A percentile compares a stretch with the other conserved stretches of the same genome.
Conservation (phyloP, 2,113 vertebrate species). For the Cinclus cinclus region DNA sequence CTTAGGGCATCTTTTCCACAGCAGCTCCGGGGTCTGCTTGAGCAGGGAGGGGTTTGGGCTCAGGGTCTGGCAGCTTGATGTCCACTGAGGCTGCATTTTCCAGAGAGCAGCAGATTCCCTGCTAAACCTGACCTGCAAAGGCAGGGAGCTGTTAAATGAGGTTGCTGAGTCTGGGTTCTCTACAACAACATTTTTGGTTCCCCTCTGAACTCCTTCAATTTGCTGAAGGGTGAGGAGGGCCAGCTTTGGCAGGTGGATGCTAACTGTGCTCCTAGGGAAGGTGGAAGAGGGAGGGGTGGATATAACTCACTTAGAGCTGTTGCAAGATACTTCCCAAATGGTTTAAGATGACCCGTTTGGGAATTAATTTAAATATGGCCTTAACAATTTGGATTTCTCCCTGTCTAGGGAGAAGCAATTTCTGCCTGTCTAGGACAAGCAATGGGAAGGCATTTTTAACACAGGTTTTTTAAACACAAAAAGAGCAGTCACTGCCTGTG, state of each 20-base stretch:
- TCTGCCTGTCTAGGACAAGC: background rate
- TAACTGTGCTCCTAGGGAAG: background rate
- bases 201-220: background rate
- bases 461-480: background rate
- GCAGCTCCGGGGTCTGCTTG: background rate
- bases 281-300: background rate
- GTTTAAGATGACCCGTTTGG: background rate
- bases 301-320: background rate
- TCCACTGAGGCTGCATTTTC: background rate
- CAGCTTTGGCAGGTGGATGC: background rate
- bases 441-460: background rate
- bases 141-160: background rate
- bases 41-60: background rate
- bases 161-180: background rate
- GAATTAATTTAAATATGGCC: background rate
- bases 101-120: background rate
- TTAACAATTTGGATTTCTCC: background rate
- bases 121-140: background rate
- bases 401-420: too few species aligned
- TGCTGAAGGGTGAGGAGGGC: background rate
- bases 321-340: background rate
- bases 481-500: background rate
- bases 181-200: background rate
- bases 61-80: background rate
- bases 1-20: background rate